Base-by-base conservation (phyloP, 1,140 invertebrate genomes). In the Sinella curviseta region DNA sequence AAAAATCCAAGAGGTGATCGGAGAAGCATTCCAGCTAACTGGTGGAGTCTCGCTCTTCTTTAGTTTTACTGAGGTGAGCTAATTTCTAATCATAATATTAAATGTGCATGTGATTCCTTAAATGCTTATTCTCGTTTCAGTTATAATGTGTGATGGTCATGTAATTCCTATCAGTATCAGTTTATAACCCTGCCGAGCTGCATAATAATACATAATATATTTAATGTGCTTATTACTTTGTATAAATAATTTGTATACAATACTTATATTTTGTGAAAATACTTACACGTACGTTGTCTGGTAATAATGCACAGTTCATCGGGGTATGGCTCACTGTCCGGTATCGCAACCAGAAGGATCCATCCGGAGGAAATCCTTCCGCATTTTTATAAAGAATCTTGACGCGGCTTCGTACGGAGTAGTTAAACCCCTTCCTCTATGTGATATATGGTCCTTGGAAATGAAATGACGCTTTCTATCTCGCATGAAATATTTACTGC, bases 331-430 rank as follows among this genome's bases (percentile, higher is more conserved):
- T 98, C 90, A 97, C 97, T 82, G 92, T 97, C 85, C 92, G 95
- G 81, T 98, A 95, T 91, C 93, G 97, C 88, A 98, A 98, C 90
- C 96, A 97, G 90, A 97, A 97, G 93, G 95, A 98, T 89, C 96
- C 96, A 28, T 39, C 39, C 84, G 89, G 94, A 85, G 94, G 93
- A 90, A 96, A 97, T 90, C 95, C 96, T 84, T 96, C 94, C 90
- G 95, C 95, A 90, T 97, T 97, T 90, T 93, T 98, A 86, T 98
- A 96, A 79, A 78, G 35, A 74, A n/a, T 28, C n/a, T n/a, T n/a
- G n/a, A n/a, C n/a, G n/a, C n/a, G n/a, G n/a, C n/a, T n/a, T 20
- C 36, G 16, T 60, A 35, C 30, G 3, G 8, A 17, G 57, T n/a
- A 34, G 16, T 79, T 74, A 26, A 3, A 3, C n/a, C n/a, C 31